phyloP scores from a whole-genome alignment of 53 echinoderm and acorn worm genomes.

The Hippasteria phrygiana region DNA sequence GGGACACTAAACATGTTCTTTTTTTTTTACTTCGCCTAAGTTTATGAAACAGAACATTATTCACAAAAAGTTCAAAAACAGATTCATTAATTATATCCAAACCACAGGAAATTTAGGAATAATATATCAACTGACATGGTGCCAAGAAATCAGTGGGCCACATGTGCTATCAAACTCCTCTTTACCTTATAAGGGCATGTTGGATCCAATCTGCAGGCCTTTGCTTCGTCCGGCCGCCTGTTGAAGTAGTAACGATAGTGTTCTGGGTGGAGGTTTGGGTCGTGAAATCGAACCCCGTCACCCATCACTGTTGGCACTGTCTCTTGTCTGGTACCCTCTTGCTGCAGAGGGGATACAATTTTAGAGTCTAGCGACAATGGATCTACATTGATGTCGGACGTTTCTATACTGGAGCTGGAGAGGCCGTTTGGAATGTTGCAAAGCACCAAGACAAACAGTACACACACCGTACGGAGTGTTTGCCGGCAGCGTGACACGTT shows the following conservation, averaged over 20 bases:
- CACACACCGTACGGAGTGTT: neutral
- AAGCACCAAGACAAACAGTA: conserved; percentile 2
- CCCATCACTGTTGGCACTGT: too few relatives aligned
- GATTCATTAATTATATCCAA: too few relatives aligned
- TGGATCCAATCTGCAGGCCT: conserved; percentile 74
- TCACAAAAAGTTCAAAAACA: too few relatives aligned
- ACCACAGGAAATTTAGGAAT: too few relatives aligned
- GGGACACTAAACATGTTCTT: too few relatives aligned
- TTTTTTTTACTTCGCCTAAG: too few relatives aligned
- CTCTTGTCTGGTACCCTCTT: conserved; percentile 26
- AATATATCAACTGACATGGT: too few relatives aligned
- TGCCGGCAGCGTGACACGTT: neutral
- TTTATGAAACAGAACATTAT: too few relatives aligned
- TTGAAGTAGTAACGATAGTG: conserved; percentile 84
- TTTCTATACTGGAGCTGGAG: neutral
- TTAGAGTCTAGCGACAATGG: conserved; percentile 27
- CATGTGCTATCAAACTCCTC: neutral
- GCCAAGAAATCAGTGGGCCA: too few relatives aligned
- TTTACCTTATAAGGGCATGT: conserved; percentile 80
- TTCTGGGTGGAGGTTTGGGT: conserved; percentile 82
- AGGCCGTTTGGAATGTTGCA: conserved; percentile 28
- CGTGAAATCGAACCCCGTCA: conserved; percentile 28
- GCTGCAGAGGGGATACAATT: neutral
- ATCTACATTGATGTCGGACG: conserved; percentile 7
- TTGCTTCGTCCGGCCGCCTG: conserved; percentile 62